Conservation (phyloP, 2,113 vertebrate genomes). For the Micronycteris hirsuta region DNA sequence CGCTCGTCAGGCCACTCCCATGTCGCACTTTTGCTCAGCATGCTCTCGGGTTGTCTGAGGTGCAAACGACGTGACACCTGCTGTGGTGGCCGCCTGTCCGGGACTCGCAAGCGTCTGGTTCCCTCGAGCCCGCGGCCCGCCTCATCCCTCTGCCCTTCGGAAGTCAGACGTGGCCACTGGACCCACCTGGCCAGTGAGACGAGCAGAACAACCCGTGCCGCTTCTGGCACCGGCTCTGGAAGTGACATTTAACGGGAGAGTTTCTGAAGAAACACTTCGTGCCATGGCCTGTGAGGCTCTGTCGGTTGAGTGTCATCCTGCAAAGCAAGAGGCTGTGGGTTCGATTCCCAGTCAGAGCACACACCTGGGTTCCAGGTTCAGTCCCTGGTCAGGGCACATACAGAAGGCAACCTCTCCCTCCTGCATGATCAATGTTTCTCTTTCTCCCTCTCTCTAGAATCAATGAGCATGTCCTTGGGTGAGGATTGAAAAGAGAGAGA, state of each 20-base stretch:
- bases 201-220: rapidly evolving
- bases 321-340: too few relatives aligned
- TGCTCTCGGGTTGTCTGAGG: neutral
- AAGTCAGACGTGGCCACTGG: neutral
- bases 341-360: too few relatives aligned
- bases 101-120: rapidly evolving
- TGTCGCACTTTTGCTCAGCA: neutral
- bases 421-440: too few relatives aligned
- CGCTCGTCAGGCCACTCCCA: neutral
- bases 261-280: neutral
- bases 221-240: neutral
- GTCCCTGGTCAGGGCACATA: too few relatives aligned
- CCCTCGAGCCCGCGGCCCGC: neutral
- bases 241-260: neutral
- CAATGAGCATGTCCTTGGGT: too few relatives aligned
- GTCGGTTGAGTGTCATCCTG: too few relatives aligned
- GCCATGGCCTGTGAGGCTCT: too few relatives aligned
- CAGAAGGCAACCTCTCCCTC: too few relatives aligned
- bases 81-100: too few relatives aligned
- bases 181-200: neutral
- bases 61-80: neutral
- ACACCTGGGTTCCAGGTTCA: too few relatives aligned
- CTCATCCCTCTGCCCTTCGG: neutral
- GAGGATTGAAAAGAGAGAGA: too few relatives aligned
- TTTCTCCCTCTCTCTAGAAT: too few relatives aligned